phyloP scores from a whole-genome alignment of 2,113 vertebrate species.

The Laticauda colubrina region DNA sequence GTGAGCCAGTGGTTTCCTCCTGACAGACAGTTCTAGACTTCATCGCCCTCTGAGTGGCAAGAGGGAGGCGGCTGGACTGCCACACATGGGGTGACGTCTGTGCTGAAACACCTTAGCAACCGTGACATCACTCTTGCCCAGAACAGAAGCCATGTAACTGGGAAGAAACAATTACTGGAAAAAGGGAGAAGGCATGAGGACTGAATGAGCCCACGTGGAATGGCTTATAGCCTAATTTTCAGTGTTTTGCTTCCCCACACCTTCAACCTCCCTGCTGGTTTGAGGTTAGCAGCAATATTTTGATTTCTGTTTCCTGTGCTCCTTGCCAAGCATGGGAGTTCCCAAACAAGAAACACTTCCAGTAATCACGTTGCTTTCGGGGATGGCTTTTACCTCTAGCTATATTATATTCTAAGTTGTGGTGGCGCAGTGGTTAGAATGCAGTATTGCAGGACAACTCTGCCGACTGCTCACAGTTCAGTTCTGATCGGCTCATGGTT shows the following conservation, averaged over 20 bases:
- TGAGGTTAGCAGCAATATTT: neutral
- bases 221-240: neutral
- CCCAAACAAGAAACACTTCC: neutral
- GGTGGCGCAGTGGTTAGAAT: neutral
- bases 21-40: neutral
- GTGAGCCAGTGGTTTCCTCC: neutral
- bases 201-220: neutral
- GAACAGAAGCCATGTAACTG: slow-evolving; percentile 9
- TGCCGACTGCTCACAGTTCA: neutral
- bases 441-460: neutral
- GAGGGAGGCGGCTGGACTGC: neutral
- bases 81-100: neutral
- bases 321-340: neutral
- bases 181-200: neutral
- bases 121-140: neutral
- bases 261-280: neutral
- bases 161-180: neutral
- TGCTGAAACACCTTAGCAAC: neutral
- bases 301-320: neutral
- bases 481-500: neutral
- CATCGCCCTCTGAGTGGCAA: neutral
- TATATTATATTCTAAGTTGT: neutral
- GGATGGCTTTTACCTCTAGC: neutral
- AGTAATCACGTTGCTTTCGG: neutral
- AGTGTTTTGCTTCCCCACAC: neutral